phyloP scores from a whole-genome alignment of 2,113 vertebrate genomes.

The Crotalus tigris region DNA sequence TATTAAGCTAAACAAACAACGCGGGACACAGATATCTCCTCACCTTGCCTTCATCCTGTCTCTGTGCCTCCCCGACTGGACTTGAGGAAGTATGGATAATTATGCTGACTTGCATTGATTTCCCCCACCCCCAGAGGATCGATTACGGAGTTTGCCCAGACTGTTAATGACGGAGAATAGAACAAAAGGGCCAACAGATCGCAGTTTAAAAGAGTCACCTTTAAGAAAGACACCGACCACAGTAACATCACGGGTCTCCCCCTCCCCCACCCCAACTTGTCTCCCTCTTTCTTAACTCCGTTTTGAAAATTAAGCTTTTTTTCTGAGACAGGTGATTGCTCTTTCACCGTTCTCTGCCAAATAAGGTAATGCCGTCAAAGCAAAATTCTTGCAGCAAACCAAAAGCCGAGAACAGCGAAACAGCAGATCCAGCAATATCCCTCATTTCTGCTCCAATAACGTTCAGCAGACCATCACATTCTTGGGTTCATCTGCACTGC shows the following conservation, averaged over 20 bases:
- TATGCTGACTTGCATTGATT: slow-evolving; percentile 66
- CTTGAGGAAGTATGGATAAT: slow-evolving; percentile 59
- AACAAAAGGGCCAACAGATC: slow-evolving; percentile 49
- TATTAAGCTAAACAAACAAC: slow-evolving; percentile 29
- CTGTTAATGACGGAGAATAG: slow-evolving; percentile 65
- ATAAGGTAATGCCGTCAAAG: slow-evolving; percentile 1
- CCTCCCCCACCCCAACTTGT: not conserved
- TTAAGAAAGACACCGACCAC: slow-evolving; percentile 63
- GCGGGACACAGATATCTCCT: not conserved
- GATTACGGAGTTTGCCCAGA: slow-evolving; percentile 58
- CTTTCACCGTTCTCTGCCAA: not conserved
- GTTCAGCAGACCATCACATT: not conserved
- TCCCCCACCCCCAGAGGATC: slow-evolving; percentile 31
- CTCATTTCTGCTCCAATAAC: not conserved
- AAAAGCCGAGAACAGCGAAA: not conserved
- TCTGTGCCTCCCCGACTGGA: slow-evolving; percentile 32
- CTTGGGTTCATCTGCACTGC: not conserved
- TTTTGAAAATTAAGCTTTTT: slow-evolving; percentile 50
- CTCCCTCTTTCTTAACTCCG: slow-evolving; percentile 14
- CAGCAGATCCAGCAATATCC: not conserved
- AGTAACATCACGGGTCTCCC: slow-evolving; percentile 13
- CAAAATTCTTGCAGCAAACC: not conserved
- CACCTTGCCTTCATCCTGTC: not conserved
- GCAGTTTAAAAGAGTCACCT: slow-evolving; percentile 45
- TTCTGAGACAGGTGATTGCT: not conserved